Evolutionary conservation across 2,113 vertebrate genomes (phyloP), one percentile per base, ranked within the genome.

Genomic region (Morone chrysops): DNA sequence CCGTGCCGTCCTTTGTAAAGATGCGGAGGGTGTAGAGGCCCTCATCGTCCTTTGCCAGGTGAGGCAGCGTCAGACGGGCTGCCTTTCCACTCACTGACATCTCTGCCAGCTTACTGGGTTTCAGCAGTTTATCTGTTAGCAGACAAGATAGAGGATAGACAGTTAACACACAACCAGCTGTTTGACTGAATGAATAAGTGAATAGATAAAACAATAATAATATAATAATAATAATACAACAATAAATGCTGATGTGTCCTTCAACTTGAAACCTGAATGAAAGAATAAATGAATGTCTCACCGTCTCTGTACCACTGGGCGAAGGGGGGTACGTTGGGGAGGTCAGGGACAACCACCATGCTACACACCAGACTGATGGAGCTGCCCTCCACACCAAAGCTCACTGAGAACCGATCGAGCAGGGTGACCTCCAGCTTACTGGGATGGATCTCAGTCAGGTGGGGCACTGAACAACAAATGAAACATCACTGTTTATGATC

Each of bases 31-130:
- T 99, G 88, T 99, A 99, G 71, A 99, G 96, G 17, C 98, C 98
- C 92, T 99, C 98, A 2, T 99, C 98, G 6, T 99, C 98, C 92
- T 99, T 99, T 92, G 97, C 96, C 90, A 99, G 94, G 78, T 96
- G 96, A 13, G 96, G 95, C 81, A 99, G 95, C 17, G 95, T 96
- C 67, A 99, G 95, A 0, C 95, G 94, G 59, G 97, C 97, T 31
- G 94, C 92, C 0, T 97, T 95, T 54, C 97, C 97, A 16, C 96
- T 94, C 51, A 96, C 96, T 51, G 95, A 95, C 91, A 96, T 94
- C 86, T 96, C 95, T 0, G 86, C 96, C 96, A 98, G 97, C 59
- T 95, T 92, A 4, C 96, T 94, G 36, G 97, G 92, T 22, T 94
- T 95, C 78, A 99, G 80, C 65, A 94, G 94, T 43, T 96, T 95